Evolutionary conservation across 2,113 vertebrate genomes (phyloP), one percentile per base, ranked within the genome.

Genomic region (Sylvicapra grimmia): DNA sequence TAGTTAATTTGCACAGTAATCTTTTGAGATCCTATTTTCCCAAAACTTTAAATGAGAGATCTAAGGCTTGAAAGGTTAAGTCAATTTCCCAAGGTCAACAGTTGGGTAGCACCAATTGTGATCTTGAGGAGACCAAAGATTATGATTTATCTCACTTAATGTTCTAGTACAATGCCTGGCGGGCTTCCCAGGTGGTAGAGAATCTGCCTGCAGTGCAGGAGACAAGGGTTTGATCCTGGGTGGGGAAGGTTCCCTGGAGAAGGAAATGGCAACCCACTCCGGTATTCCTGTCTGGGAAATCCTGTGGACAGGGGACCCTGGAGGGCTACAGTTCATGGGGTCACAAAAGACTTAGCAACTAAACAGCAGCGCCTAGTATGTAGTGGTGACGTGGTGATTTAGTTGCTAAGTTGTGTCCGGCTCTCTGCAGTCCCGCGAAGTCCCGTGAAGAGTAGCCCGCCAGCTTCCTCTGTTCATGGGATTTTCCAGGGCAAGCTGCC

Each of bases 1-100:
- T 63, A 93, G 68, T 91, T 94, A 90, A 90, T 95, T 77, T 95
- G 19, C 51, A 83, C 8, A 56, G 89, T 59, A 63, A 97, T 97
- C 82, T 59, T 23, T 4, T 93, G 58, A 95, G 51, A 93, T 59
- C 16, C 79, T 83, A 92, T 92, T 82, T 97, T 87, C 16, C 36
- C 14, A 47, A n/a, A 59, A 25, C 93, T 95, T 96, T 77, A 91
- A 80, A 92, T 49, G 94, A 96, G 40, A 93, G 94, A 84, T 93
- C 40, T 23, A 31, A 75, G 68, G 18, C 86, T 92, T 92, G 47
- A 95, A 95, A 95, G 44, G 90, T 65, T 94, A 94, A 95, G n/a
- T 27, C 82, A 82, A 54, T 94, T 86, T 59, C 8, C 77, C 84
- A 56, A 85, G 49, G 77, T 93, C 40, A 72, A 36, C 4, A 58